A percentile compares a stretch with the other conserved stretches of the same genome.
phyloP scores from a whole-genome alignment of 2,797 vertebrate species.

The Fistularia tabacaria region DNA sequence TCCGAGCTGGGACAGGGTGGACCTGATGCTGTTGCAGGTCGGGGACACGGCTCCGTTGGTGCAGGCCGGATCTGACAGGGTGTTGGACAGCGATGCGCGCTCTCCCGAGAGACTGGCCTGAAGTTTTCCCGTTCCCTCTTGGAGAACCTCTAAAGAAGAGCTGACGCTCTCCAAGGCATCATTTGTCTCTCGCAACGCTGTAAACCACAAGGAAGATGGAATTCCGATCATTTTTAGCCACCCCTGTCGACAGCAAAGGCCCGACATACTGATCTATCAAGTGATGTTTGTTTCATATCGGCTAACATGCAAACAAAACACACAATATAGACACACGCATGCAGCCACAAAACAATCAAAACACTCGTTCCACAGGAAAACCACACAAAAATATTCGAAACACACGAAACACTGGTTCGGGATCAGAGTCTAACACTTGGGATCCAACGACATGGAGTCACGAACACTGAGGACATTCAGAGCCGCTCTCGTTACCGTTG shows the following conservation, averaged over 20 bases:
- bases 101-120: constrained; percentile 71
- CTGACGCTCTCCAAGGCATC: constrained; percentile 82
- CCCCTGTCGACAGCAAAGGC: not conserved
- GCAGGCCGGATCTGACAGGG: constrained; percentile 82
- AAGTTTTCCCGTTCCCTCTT: constrained; percentile 76
- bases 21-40: constrained; percentile 78
- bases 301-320: no score
- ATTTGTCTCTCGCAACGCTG: constrained; percentile 87
- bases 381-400: constrained; percentile 19
- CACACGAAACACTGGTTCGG: constrained; percentile 31
- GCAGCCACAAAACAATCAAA: constrained; percentile 3
- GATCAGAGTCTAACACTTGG: constrained; percentile 17
- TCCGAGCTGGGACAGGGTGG: constrained; percentile 76
- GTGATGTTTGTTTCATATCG: no score
- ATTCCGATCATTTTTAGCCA: not conserved
- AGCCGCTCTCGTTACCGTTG: constrained; percentile 78
- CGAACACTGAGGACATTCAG: constrained; percentile 26
- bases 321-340: constrained; percentile 1
- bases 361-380: constrained; percentile 13
- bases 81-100: constrained; percentile 75
- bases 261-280: no score
- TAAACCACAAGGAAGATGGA: not conserved
- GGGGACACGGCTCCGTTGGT: constrained; percentile 60
- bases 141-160: constrained; percentile 79
- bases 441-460: constrained; percentile 19